phyloP scores from a whole-genome alignment of 1,140 invertebrate genomes.

The Plectus sambesii region DNA sequence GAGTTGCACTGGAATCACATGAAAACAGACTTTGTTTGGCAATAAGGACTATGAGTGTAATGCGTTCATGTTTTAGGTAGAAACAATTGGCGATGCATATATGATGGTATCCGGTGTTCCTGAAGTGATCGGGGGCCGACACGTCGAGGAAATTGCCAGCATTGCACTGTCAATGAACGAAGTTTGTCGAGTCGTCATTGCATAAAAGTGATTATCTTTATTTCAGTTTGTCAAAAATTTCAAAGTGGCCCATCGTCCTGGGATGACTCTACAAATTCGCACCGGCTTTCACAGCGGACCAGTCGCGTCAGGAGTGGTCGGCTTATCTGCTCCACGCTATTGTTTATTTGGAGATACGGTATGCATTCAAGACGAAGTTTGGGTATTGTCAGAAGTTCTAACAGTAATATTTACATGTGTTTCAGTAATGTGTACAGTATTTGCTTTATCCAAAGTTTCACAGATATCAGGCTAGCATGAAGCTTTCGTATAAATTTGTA shows the following conservation, averaged over 20 bases:
- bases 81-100: slow-evolving; percentile 82
- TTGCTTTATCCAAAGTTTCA: no score
- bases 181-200: background rate
- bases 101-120: slow-evolving; percentile 78
- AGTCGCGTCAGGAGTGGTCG: slow-evolving; percentile 76
- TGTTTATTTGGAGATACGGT: no score
- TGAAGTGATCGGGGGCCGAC: slow-evolving; percentile 60
- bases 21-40: slow-evolving; percentile 15
- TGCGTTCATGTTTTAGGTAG: slow-evolving; percentile 59
- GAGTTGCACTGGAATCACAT: no score
- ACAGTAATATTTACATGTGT: no score
- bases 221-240: slow-evolving; percentile 73
- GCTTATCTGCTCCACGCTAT: slow-evolving; percentile 77
- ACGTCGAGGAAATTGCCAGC: slow-evolving; percentile 58
- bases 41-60: background rate
- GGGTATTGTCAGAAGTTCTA: no score
- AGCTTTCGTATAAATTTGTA: no score
- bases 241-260: slow-evolving; percentile 72
- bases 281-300: slow-evolving; percentile 87
- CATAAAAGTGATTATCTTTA: background rate
- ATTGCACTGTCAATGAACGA: slow-evolving; percentile 65
- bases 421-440: no score
- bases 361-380: no score
- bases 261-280: slow-evolving; percentile 72
- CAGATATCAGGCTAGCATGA: no score